Evolutionary conservation across 1,140 invertebrate species (phyloP).

Genomic region (Pollicipes pollicipes): DNA sequence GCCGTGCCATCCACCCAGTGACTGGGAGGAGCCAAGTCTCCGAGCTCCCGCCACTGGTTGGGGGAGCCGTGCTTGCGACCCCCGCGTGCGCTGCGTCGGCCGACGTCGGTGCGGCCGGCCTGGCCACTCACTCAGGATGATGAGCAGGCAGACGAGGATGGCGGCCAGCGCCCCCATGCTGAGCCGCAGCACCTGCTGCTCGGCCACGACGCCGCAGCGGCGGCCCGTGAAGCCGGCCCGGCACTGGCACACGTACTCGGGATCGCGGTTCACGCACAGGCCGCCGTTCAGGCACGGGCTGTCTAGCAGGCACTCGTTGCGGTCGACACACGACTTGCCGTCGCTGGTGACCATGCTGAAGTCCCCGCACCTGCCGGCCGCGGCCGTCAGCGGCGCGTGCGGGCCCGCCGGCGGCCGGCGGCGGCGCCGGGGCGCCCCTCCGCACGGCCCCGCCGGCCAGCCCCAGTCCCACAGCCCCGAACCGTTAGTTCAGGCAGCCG

Average conservation of each 20-base stretch:
- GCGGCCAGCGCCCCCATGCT: conserved; percentile 84
- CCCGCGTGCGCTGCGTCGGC: not conserved
- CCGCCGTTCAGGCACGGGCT: conserved; percentile 79
- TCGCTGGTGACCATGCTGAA: conserved; percentile 70
- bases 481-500: too few species aligned
- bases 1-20: too few species aligned
- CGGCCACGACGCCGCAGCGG: conserved; percentile 79
- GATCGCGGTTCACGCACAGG: conserved; percentile 72
- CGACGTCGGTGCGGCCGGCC: conserved; percentile 5
- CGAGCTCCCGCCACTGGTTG: not conserved
- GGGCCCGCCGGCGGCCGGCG: too few species aligned
- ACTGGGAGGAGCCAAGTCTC: too few species aligned
- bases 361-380: conserved; percentile 56
- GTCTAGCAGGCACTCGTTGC: conserved; percentile 80
- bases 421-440: too few species aligned
- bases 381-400: too few species aligned
- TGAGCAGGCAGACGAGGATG: conserved; percentile 80
- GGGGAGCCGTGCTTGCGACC: not conserved
- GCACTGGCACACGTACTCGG: conserved; percentile 64
- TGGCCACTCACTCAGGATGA: conserved; percentile 67
- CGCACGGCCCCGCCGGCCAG: too few species aligned
- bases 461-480: too few species aligned
- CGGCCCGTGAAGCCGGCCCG: conserved; percentile 80
- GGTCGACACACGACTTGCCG: conserved; percentile 77
- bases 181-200: conserved; percentile 76